Evolutionary conservation across 2,888 invertebrate genomes (phyloP), one percentile per base, ranked within the genome.

Genomic region (Ypsolopha scabrella): DNA sequence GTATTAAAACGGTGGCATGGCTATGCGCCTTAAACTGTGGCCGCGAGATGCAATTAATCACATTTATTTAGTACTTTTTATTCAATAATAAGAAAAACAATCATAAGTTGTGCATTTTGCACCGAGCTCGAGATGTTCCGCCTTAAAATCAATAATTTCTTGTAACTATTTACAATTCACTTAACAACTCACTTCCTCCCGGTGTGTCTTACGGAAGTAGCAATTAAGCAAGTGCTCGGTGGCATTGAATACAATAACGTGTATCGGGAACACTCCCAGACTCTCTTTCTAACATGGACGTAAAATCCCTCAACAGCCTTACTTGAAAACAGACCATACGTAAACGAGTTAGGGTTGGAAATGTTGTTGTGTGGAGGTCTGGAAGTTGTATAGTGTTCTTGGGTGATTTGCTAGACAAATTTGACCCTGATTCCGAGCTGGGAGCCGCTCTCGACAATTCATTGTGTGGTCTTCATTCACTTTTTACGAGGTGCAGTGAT

Each of bases 381-480:
- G 56, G 49, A 55, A 63, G 56, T 60, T 65, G 63, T 58, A 60
- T 62, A 60, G 63, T 62, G 68, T 69, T 72, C 74, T 72, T 68
- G 65, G 71, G 72, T 72, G 72, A 75, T 74, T 79, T 70, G 68
- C 72, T 68, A 72, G 76, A 77, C 74, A 71, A 78, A 74, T 75
- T 75, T 78, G 78, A 83, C 82, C 82, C 75, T 80, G 80, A 81
- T 82, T 79, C 76, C 62, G 65, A 50, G 64, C 60, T 71, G 75
- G 68, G 75, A 75, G 52, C 71, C 64, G 62, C 76, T 75, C 73
- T 77, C 74, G 64, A 73, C 24, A 67, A 57, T 57, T 67, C 62
- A 77, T 81, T 79, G 77, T 80, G 57, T 62, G 64, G 66, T 71
- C 55, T 75, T 79, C 71, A 80, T 77, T 80, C 73, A 74, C 75